Evolutionary conservation across 2,888 invertebrate genomes (phyloP).

Genomic region (Synergus umbraculus): DNA sequence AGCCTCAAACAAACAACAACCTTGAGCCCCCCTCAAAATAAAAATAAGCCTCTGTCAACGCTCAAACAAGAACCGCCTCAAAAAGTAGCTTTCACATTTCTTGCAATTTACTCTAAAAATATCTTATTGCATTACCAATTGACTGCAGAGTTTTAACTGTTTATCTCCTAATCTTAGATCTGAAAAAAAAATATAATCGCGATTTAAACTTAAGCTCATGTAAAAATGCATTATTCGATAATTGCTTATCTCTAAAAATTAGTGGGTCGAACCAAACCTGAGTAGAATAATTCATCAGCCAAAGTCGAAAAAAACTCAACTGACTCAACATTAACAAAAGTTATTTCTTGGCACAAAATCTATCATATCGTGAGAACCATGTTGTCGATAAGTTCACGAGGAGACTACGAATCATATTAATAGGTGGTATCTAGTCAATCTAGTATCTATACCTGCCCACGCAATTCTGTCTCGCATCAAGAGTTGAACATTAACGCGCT

Average conservation of each 20-base stretch:
- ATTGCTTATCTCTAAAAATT: neutral
- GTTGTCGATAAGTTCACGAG: conserved; percentile 39
- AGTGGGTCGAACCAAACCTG: neutral
- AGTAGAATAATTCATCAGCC: conserved; percentile 13
- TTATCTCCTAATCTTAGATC: too few relatives aligned
- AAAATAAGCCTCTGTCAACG: too few relatives aligned
- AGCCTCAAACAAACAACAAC: too few relatives aligned
- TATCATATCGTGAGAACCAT: conserved; percentile 36
- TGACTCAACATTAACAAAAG: conserved; percentile 23
- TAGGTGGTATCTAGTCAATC: conserved; percentile 39
- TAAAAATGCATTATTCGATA: neutral
- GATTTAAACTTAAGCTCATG: too few relatives aligned
- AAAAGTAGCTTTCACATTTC: too few relatives aligned
- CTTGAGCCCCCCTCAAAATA: too few relatives aligned
- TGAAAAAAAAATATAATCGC: too few relatives aligned
- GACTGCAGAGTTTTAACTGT: too few relatives aligned
- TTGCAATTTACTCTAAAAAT: too few relatives aligned
- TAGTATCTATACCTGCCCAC: conserved; percentile 27
- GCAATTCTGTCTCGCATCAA: conserved; percentile 36
- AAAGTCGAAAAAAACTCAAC: neutral
- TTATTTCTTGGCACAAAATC: conserved; percentile 24
- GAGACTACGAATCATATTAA: conserved; percentile 36
- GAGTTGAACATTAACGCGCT: conserved; percentile 30
- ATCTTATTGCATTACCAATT: too few relatives aligned
- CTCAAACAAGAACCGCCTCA: too few relatives aligned